Evolutionary conservation across 2,113 vertebrate species (phyloP).

Genomic region (Pteropus alecto): DNA sequence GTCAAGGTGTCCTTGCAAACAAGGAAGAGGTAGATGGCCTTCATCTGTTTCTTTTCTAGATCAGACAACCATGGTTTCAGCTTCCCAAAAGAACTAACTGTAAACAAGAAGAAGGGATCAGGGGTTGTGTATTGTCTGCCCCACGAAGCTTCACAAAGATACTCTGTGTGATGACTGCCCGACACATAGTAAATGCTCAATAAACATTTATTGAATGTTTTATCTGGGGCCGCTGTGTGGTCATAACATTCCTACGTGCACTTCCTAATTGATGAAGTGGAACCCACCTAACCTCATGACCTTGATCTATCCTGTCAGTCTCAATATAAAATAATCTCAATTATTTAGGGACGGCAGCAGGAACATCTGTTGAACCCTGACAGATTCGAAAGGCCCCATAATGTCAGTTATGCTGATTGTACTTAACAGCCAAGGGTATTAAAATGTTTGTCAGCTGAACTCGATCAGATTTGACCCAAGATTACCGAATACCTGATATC

Average conservation of each 20-base stretch:
- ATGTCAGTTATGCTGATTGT: background rate
- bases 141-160: background rate
- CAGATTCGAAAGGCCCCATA: background rate
- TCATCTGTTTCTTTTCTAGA: background rate
- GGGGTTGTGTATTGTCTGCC: background rate
- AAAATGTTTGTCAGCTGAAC: background rate
- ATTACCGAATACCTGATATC: background rate
- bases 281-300: background rate
- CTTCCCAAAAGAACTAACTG: background rate
- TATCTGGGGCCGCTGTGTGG: background rate
- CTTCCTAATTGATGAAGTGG: background rate
- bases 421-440: background rate
- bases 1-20: background rate
- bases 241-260: background rate
- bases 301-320: background rate
- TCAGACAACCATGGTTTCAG: background rate
- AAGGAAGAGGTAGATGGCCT: background rate
- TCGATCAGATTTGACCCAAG: background rate
- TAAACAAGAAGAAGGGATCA: background rate
- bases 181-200: background rate
- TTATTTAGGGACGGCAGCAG: background rate
- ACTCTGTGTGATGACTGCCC: background rate
- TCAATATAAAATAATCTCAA: background rate
- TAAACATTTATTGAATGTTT: background rate
- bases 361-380: background rate